Evolutionary conservation across 2,888 invertebrate species (phyloP).

Genomic region (Orthosia gothica): DNA sequence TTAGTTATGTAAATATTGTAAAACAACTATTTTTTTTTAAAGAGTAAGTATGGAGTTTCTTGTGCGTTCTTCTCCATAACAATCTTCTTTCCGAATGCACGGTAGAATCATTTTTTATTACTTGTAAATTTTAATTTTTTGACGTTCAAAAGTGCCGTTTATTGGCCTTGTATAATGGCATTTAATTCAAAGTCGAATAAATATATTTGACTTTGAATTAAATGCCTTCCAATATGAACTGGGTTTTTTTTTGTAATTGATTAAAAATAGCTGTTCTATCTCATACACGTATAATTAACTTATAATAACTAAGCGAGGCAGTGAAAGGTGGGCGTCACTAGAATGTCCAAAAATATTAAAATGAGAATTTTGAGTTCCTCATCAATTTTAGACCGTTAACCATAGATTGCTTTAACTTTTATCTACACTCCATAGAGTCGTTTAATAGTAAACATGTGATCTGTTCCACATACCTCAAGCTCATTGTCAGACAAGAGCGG

Average conservation of each 20-base stretch:
- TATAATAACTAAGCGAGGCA: slow-evolving; percentile 8
- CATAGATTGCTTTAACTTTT: slow-evolving; percentile 10
- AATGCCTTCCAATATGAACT: slow-evolving; percentile 1
- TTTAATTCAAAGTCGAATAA: too few relatives aligned
- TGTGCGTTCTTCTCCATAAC: too few relatives aligned
- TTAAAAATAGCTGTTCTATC: slow-evolving; percentile 1
- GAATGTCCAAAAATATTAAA: slow-evolving; percentile 14
- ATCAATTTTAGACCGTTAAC: slow-evolving; percentile 21
- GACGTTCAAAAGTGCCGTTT: too few relatives aligned
- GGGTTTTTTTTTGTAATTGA: background rate
- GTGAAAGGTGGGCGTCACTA: slow-evolving; percentile 35
- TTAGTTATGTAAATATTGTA: too few relatives aligned
- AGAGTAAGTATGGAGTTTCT: too few relatives aligned
- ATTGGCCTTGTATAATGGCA: too few relatives aligned
- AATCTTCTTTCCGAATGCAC: too few relatives aligned
- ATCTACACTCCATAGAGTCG: background rate
- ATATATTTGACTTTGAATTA: too few relatives aligned
- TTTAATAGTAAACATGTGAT: background rate
- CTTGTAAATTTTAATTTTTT: too few relatives aligned
- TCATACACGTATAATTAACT: background rate
- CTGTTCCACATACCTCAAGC: background rate
- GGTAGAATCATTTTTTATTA: too few relatives aligned
- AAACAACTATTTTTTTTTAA: too few relatives aligned
- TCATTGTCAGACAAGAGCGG: too few relatives aligned
- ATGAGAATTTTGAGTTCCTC: background rate